Evolutionary conservation across 2,888 invertebrate species (phyloP), one percentile per base, ranked within the genome.

Genomic region (Ischnura elegans): DNA sequence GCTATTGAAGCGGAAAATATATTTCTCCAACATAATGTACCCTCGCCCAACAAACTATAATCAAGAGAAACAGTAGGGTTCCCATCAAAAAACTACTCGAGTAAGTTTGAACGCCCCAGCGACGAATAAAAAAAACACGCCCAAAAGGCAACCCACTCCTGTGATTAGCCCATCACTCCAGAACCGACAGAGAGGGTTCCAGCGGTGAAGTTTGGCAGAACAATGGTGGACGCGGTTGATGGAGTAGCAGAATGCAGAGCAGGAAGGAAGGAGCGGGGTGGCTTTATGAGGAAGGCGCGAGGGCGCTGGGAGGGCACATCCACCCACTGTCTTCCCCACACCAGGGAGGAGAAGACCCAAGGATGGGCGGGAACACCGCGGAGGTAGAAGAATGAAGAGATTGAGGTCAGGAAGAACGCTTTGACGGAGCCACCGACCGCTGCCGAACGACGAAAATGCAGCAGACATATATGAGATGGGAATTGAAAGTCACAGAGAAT

Each of bases 381-480:
- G 45, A 66, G 16, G 55, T 19, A 19, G 47, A 61, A 55, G 87
- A 42, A 42, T 36, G 51, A 42, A 36, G 51, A 90, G 90, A 90
- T 90, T 90, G 90, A 90, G 90, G 90, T 90, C 90, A 90, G 90
- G 66, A 51, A 61, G 43, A 90, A 61, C 13, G 61, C 66, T 66
- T 90, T 90, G 90, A 90, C 66, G 90, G 90, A 61, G 61, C 61
- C 61, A 66, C 90, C 90, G 47, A 90, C 90, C 90, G n/a, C n/a
- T n/a, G n/a, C n/a, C n/a, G n/a, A n/a, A 90, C 36, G 61, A 90
- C 61, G 90, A 90, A 51, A 13, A 90, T 66, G 90, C 90, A 90
- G 90, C 19, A 61, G n/a, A n/a, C n/a, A n/a, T n/a, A n/a, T n/a
- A n/a, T n/a, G n/a, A n/a, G n/a, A n/a, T n/a, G n/a, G n/a, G n/a